Evolutionary conservation across 2,888 invertebrate genomes (phyloP), one percentile per base, ranked within the genome.

Genomic region (Caenorhabditis uteleia): DNA sequence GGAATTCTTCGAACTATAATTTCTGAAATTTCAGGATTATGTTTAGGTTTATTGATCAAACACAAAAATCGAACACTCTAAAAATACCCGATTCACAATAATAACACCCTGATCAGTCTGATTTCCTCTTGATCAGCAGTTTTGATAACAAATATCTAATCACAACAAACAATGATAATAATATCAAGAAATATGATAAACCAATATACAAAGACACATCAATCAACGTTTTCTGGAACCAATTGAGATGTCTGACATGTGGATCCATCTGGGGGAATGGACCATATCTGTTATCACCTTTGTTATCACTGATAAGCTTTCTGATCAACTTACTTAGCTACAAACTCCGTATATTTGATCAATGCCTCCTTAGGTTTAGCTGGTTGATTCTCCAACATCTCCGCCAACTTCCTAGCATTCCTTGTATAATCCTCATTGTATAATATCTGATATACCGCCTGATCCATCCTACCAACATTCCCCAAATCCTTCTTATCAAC

Each of bases 401-500:
- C 40, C 0, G 57, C 51, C 8, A 64, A 7, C 16, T 39, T 47
- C 18, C 21, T 18, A 2, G 64, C 53, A 31, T 49, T 58, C 25
- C n/a, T n/a, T 16, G 21, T 29, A 25, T 47, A 61, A 1, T 3
- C 27, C 10, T 46, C 43, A 18, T 61, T 51, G 16, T 36, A 46
- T 4, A 61, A 20, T 29, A 61, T 39, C 10, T 40, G 29, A 0
- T 40, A 14, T 26, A 69, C 44, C 12, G 65, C 42, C 1, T 21
- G 16, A 20, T 29, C 27, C n/a, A 68, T 6, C 20, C 33, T 57
- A 10, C 43, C 26, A 6, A 44, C 23, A 23, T 61, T 16, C 1
- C 36, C 46, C 8, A 68, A 42, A 47, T 68, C 58, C 14, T 42
- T 36, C 36, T 68, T 68, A 20, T 58, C 46, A 1, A 65, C 34